Evolutionary conservation across 2,797 vertebrate genomes (phyloP), one percentile per base, ranked within the genome.

Genomic region (Apogon talboti): DNA sequence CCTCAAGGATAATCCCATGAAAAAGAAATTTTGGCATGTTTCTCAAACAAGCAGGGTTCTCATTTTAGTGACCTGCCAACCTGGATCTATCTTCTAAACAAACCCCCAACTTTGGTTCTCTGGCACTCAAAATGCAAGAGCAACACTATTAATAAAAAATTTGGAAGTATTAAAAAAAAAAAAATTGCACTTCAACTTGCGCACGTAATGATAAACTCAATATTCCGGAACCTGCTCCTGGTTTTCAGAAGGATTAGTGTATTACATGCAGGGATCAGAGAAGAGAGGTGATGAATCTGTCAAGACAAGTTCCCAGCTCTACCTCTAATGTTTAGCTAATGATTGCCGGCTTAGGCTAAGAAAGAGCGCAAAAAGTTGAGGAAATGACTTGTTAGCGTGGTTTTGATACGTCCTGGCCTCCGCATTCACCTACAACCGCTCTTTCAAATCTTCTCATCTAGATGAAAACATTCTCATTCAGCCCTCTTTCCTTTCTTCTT

Each of bases 391-490:
- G 89, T 93, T 90, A 92, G 87, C 79, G 18, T 13, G 75, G 84
- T 90, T 85, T 90, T 87, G 90, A 90, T 87, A 86, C 58, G 90
- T 92, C 88, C 85, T 62, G 79, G 82, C 82, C 84, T 86, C 67
- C 9, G 65, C 82, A 90, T 90, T 93, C 92, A 90, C 90, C 88
- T 78, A 84, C 79, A 78, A 84, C 83, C 73, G 55, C 85, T 88
- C 82, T 89, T 81, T 89, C 82, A 89, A 92, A 93, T 87, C 93
- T 92, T 90, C 92, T 92, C 91, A 88, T 93, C 92, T 93, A 92
- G 93, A 93, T 94, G 90, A 96, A 95, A 95, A 93, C 92, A 92
- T 93, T 94, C 90, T 91, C 85, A 87, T 92, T 93, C 85, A 92
- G 74, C 66, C 87, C 84, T 74, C 75, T 82, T 80, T 90, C 86